Evolutionary conservation across 2,888 invertebrate species (phyloP).

Genomic region (Apocheima hispidaria): DNA sequence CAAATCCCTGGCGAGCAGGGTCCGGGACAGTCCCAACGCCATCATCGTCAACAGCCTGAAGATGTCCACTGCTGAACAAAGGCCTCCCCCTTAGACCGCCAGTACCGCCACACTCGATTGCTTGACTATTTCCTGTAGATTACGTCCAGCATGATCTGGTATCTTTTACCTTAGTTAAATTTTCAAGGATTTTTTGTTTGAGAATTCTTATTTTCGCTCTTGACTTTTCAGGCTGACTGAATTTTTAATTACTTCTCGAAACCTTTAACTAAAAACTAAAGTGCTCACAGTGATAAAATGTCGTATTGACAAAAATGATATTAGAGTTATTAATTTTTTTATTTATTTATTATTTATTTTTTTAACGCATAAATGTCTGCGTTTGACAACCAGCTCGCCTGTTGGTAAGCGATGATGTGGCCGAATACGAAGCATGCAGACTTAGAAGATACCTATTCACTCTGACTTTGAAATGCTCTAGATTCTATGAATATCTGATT

Average conservation of each 20-base stretch:
- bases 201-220: conserved; percentile 2
- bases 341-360: too few species aligned
- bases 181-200: not conserved
- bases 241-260: conserved; percentile 4
- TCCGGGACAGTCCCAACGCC: too few species aligned
- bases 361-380: not conserved
- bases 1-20: too few species aligned
- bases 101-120: too few species aligned
- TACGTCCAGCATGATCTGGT: not conserved
- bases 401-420: not conserved
- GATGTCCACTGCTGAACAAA: too few species aligned
- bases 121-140: not conserved
- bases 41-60: too few species aligned
- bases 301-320: not conserved
- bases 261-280: conserved; percentile 2
- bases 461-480: too few species aligned
- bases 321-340: not conserved
- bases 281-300: not conserved
- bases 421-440: too few species aligned
- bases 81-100: too few species aligned
- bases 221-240: not conserved
- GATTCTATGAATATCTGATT: too few species aligned
- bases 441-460: too few species aligned
- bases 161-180: not conserved
- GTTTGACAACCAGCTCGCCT: not conserved